phyloP scores from a whole-genome alignment of 2,888 invertebrate species.

The Callimorpha dominula region DNA sequence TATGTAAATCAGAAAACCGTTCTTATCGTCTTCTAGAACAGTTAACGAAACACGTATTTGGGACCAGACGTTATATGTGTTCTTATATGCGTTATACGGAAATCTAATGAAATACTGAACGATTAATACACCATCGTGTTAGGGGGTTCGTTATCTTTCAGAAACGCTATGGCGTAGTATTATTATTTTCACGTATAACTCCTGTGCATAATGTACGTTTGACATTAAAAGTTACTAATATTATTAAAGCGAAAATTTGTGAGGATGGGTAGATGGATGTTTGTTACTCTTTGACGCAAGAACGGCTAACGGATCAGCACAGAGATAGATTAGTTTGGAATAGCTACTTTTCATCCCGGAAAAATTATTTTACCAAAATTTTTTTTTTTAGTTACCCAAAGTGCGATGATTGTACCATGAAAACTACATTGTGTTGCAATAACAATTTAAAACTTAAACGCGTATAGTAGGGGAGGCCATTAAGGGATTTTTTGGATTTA shows the following conservation, averaged over 20 bases:
- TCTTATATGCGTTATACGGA: no score
- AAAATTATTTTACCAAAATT: no score
- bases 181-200: slow-evolving; percentile 8
- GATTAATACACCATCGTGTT: slow-evolving; percentile 37
- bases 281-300: no score
- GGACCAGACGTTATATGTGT: slow-evolving; percentile 26
- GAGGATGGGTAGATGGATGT: no score
- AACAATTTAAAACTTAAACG: background rate
- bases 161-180: slow-evolving; percentile 6
- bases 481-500: no score
- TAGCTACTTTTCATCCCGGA: no score
- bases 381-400: background rate
- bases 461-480: no score
- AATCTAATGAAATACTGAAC: slow-evolving; percentile 24
- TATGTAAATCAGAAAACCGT: background rate
- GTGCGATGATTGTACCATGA: background rate
- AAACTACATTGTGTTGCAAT: background rate
- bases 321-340: no score
- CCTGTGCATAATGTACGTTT: slow-evolving; percentile 2
- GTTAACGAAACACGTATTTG: slow-evolving; percentile 1
- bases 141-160: slow-evolving; percentile 33
- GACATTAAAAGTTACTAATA: background rate
- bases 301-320: no score
- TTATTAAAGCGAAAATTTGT: no score
- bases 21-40: background rate